These are phyloP conservation scores for Myotis vivesi DNA, from an alignment of 2,797 vertebrate species.

Conservation along the genomic window DNA sequence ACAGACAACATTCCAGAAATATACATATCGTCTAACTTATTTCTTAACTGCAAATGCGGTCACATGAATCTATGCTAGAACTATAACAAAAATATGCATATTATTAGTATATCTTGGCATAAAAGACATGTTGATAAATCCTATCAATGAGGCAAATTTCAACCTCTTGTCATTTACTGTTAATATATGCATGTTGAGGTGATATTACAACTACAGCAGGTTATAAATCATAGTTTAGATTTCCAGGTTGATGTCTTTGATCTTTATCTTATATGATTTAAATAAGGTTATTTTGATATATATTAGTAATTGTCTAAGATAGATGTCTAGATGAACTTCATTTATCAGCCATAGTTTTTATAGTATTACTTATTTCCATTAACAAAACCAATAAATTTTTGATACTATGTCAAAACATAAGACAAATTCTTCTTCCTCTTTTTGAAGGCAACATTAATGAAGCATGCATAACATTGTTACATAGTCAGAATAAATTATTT, in stretches of 20 bases:
- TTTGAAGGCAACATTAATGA: background rate
- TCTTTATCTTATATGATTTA: background rate
- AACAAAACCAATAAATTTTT: conserved; percentile 21
- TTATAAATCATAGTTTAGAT: conserved; percentile 30
- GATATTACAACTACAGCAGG: background rate
- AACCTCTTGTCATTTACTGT: background rate
- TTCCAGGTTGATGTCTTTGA: background rate
- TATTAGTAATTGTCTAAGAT: background rate
- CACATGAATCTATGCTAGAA: background rate
- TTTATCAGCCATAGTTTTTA: background rate
- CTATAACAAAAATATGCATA: background rate
- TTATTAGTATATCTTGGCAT: background rate
- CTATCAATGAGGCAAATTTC: background rate
- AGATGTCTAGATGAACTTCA: background rate
- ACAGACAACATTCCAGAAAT: conserved; percentile 45
- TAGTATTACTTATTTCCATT: background rate
- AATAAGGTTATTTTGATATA: background rate
- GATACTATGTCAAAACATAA: background rate
- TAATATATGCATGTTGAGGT: background rate
- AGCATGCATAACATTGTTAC: background rate
- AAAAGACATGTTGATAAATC: background rate
- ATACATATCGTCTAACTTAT: background rate
- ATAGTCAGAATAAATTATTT: background rate
- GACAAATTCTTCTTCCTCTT: background rate
- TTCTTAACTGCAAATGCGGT: conserved; percentile 37